phyloP scores from a whole-genome alignment of 2,888 invertebrate species.

The Neoascia interrupta region DNA sequence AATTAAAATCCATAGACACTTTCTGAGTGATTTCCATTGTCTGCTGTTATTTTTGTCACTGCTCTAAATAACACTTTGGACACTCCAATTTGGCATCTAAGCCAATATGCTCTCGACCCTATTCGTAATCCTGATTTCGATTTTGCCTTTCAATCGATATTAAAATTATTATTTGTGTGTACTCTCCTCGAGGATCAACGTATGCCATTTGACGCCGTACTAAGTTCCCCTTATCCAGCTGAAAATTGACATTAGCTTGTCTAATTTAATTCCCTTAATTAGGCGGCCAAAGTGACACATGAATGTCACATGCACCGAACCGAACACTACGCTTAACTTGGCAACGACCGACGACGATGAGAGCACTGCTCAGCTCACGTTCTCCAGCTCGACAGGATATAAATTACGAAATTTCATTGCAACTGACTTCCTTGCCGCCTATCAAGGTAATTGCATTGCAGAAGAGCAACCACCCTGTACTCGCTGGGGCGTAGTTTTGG shows the following conservation, averaged over 20 bases:
- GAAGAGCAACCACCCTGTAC: constrained; percentile 26
- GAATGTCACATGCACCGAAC: constrained; percentile 11
- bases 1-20: constrained; percentile 38
- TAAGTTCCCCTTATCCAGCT: constrained; percentile 6
- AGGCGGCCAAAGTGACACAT: constrained; percentile 34
- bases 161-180: constrained; percentile 37
- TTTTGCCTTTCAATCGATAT: constrained; percentile 27
- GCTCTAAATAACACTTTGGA: constrained; percentile 43
- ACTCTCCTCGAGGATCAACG: too few species aligned
- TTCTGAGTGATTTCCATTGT: too few species aligned
- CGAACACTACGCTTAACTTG: too few species aligned
- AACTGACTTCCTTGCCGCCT: constrained; percentile 67
- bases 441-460: constrained; percentile 64
- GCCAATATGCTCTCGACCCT: neutral
- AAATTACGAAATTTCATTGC: constrained; percentile 66
- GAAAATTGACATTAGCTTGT: constrained; percentile 49
- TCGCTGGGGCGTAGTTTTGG: constrained; percentile 30
- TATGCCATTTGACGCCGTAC: neutral
- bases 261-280: constrained; percentile 55
- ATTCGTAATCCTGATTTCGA: constrained; percentile 19
- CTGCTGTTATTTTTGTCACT: neutral
- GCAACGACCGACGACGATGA: neutral
- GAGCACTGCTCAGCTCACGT: constrained; percentile 36
- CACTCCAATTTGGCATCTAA: constrained; percentile 51
- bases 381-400: constrained; percentile 44